Evolutionary conservation across 2,113 vertebrate genomes (phyloP).

Genomic region (Gallinago media): DNA sequence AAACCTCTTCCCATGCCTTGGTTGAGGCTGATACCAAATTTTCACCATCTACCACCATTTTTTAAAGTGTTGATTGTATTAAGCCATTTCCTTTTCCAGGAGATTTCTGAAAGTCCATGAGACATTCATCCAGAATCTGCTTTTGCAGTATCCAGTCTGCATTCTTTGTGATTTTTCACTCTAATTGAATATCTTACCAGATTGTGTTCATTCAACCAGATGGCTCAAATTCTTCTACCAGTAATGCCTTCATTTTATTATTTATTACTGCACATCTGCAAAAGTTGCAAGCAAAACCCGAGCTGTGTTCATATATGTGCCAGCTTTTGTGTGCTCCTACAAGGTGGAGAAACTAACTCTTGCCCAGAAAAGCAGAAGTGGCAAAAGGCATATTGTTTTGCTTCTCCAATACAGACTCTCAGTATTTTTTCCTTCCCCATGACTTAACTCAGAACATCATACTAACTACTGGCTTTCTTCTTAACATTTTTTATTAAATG

Average conservation of each 20-base stretch:
- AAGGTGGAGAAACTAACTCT: rapidly evolving
- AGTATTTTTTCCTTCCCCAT: background rate
- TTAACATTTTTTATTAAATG: background rate
- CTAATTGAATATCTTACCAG: background rate
- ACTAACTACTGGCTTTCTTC: rapidly evolving
- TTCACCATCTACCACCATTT: background rate
- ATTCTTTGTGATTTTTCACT: background rate
- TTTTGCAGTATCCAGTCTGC: background rate
- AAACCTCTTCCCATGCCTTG: background rate
- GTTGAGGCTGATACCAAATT: background rate
- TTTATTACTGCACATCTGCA: background rate
- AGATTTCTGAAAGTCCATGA: background rate
- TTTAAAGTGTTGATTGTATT: background rate
- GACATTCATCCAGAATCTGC: background rate
- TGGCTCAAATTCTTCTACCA: background rate
- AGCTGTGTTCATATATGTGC: background rate
- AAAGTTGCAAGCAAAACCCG: background rate
- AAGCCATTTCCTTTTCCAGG: background rate
- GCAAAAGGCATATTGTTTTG: background rate
- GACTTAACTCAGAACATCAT: background rate
- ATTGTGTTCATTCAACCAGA: background rate
- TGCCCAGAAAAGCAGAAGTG: background rate
- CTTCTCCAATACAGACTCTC: background rate
- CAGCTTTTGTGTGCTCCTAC: background rate
- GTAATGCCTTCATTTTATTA: background rate